Evolutionary conservation across 1,140 invertebrate species (phyloP).

Genomic region (Drosophila mauritiana): DNA sequence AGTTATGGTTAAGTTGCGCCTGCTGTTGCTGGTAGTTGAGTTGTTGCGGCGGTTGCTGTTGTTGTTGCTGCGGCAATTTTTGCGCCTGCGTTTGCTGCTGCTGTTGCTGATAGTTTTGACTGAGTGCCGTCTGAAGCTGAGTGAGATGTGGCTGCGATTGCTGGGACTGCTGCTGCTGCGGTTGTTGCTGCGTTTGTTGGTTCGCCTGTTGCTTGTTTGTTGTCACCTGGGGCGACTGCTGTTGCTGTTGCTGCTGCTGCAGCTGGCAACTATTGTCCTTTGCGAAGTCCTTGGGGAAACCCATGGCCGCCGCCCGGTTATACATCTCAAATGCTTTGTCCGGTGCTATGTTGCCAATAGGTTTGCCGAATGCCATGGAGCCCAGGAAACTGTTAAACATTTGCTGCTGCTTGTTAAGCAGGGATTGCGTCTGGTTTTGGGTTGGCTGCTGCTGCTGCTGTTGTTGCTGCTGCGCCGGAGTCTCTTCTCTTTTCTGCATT

Average conservation of each 20-base stretch:
- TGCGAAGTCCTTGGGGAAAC: conserved; percentile 76
- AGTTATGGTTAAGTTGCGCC: conserved; percentile 33
- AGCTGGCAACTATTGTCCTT: conserved; percentile 61
- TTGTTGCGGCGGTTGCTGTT: conserved; percentile 44
- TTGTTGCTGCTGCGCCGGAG: conserved; percentile 65
- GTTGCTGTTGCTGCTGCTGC: conserved; percentile 59
- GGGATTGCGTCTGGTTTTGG: conserved; percentile 42
- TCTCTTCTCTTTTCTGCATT: conserved; percentile 60
- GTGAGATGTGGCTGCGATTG: conserved; percentile 56
- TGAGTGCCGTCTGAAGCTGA: conserved; percentile 61
- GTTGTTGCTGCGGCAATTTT: conserved; percentile 51
- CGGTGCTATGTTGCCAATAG: conserved; percentile 74
- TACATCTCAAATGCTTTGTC: conserved; percentile 84
- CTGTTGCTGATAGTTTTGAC: conserved; percentile 63
- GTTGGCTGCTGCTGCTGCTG: conserved; percentile 64
- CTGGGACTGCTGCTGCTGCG: conserved; percentile 17
- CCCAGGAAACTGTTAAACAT: conserved; percentile 82
- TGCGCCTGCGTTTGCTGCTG: conserved; percentile 51
- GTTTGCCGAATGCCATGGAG: conserved; percentile 73
- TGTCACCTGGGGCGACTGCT: conserved; percentile 35
- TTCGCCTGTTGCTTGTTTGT: conserved; percentile 53
- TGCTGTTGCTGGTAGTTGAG: conserved; percentile 44
- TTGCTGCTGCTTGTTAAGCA: conserved; percentile 73
- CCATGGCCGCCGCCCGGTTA: conserved; percentile 79
- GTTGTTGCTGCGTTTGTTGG: conserved; percentile 49